Evolutionary conservation across 2,797 vertebrate genomes (phyloP), one percentile per base, ranked within the genome.

Genomic region (Vireo griseus): DNA sequence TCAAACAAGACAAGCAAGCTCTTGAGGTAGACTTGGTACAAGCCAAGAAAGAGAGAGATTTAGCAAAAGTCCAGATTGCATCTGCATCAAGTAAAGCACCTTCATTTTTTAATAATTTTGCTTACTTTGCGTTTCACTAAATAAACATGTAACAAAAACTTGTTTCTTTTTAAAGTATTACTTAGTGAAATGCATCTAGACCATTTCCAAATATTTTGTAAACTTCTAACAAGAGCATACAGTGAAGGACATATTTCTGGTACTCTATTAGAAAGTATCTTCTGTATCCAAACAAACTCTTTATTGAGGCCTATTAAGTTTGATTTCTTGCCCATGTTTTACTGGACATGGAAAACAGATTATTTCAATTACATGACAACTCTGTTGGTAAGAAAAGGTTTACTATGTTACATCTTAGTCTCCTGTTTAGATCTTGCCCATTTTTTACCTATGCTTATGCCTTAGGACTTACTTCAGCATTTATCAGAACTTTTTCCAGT

Each of bases 1-100:
- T 99, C 71, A 98, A 98, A 88, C 98, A 99, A 92, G 98, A 99
- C 35, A 99, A 98, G 62, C 98, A 99, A 96, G 97, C 97, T 86
- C 97, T 99, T 89, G 97, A 98, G 78, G 97, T 99, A 17, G 98
- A 99, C 69, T 95, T 99, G 88, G 97, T 98, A 89, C 98, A 98
- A 62, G 96, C 98, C 94, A 99, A 97, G 94, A 99, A 98, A 88
- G 98, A 99, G 81, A 97, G 98, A 96, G 98, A 99, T 95, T 93
- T 98, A 61, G 98, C 98, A 21, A 98, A 98, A 97, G 93, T 94
- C n/a, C 98, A 98, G 92, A 91, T 97, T 78, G 68, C 88, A 89
- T 96, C 98, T 82, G 92, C 95, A 73, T 97, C 98, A 94, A 98
- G 99, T 99, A 95, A 96, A 88, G 63, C 11, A 35, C 29, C 15